Conservation (phyloP, 1,140 invertebrate genomes). For the Ruditapes philippinarum region DNA sequence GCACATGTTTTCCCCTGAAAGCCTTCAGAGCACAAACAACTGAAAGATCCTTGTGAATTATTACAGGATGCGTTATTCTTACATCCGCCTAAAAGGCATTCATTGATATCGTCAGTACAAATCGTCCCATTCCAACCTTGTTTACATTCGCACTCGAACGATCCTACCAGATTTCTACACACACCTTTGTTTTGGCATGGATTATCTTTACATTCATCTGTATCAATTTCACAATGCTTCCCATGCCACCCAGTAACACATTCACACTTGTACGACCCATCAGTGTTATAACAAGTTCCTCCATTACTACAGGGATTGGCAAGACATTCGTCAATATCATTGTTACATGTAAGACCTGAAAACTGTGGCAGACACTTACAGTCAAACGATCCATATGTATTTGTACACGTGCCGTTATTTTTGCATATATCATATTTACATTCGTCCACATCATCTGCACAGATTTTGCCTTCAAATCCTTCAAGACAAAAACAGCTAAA, state of each 20-base stretch:
- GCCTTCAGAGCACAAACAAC: slow-evolving; percentile 29
- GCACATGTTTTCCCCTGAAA: slow-evolving; percentile 89
- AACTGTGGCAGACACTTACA: slow-evolving; percentile 91
- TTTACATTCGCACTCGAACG: slow-evolving; percentile 49
- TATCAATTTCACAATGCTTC: slow-evolving; percentile 88
- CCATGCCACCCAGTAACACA: slow-evolving; percentile 89
- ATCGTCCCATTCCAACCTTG: slow-evolving; percentile 36
- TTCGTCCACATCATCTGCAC: slow-evolving; percentile 89
- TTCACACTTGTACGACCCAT: slow-evolving; percentile 49
- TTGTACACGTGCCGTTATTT: slow-evolving; percentile 69
- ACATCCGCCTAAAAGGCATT: slow-evolving; percentile 50
- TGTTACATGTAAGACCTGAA: slow-evolving; percentile 11
- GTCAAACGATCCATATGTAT: slow-evolving; percentile 40
- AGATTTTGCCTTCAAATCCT: slow-evolving; percentile 96
- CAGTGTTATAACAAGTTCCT: slow-evolving; percentile 87
- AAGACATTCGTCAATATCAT: slow-evolving; percentile 72
- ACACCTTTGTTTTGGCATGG: slow-evolving; percentile 58
- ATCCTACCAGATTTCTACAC: slow-evolving; percentile 49
- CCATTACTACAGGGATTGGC: slow-evolving; percentile 72
- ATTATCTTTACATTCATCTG: slow-evolving; percentile 54
- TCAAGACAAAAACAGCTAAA: slow-evolving; percentile 89
- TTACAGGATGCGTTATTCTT: slow-evolving; percentile 34
- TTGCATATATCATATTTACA: slow-evolving; percentile 71
- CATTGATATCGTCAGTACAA: slow-evolving; percentile 56
- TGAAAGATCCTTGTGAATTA: background rate